phyloP scores from a whole-genome alignment of 1,140 invertebrate species.

The Contarinia nasturtii region DNA sequence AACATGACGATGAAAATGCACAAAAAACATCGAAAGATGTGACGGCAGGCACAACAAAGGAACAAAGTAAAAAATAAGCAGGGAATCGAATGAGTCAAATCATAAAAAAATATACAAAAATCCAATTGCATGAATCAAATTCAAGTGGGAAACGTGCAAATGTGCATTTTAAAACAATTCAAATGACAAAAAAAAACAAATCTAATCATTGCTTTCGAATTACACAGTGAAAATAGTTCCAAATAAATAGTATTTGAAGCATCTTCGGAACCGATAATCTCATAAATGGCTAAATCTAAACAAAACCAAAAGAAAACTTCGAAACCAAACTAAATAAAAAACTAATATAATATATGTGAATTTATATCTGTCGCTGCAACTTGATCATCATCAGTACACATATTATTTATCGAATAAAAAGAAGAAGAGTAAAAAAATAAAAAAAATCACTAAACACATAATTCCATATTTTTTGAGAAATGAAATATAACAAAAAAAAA shows the following conservation, averaged over 20 bases:
- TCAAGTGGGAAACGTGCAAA: not conserved
- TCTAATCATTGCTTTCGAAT: no score
- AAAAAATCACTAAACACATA: no score
- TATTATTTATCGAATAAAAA: no score
- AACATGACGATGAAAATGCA: constrained; percentile 7
- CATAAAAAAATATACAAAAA: not conserved
- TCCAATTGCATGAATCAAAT: not conserved
- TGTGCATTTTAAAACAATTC: no score
- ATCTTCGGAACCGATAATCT: no score
- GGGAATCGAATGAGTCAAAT: not conserved
- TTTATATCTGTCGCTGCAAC: constrained; percentile 1
- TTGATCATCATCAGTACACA: no score
- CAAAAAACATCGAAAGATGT: constrained; percentile 4
- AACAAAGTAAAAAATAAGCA: not conserved
- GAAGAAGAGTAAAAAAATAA: no score
- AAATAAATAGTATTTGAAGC: not conserved
- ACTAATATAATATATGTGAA: constrained; percentile 1
- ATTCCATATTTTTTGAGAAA: no score
- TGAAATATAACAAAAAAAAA: no score
- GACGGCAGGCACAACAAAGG: not conserved
- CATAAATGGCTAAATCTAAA: no score
- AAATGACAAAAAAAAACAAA: not conserved
- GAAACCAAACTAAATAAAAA: not conserved
- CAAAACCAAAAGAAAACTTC: not conserved
- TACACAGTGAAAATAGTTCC: not conserved